Conservation (phyloP, 2,113 vertebrate species). For the Scopus umbretta region DNA sequence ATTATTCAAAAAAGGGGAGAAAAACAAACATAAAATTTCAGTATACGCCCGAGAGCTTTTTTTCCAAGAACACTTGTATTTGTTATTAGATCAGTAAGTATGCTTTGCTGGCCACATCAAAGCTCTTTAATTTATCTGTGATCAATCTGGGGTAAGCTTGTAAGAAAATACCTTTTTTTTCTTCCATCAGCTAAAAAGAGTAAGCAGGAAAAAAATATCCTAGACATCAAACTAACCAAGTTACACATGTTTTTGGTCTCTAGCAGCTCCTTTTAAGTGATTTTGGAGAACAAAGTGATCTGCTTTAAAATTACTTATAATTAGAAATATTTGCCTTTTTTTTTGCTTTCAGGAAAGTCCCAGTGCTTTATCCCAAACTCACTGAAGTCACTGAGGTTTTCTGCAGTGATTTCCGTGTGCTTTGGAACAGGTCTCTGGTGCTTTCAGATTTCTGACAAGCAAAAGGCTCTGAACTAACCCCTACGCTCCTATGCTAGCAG, state of each 20-base stretch:
- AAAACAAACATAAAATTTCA: conserved; percentile 56
- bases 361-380: background rate
- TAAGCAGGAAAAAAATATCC: background rate
- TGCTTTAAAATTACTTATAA: background rate
- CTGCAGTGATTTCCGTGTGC: background rate
- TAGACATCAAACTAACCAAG: background rate
- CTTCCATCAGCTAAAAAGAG: conserved; percentile 20
- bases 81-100: conserved; percentile 55
- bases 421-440: background rate
- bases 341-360: conserved; percentile 28
- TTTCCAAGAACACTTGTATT: conserved; percentile 64
- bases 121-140: conserved; percentile 61
- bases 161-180: conserved; percentile 30
- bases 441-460: background rate
- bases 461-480: background rate
- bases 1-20: conserved; percentile 60
- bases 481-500: background rate
- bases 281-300: background rate
- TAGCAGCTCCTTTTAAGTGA: background rate
- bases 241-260: background rate
- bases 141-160: conserved; percentile 35
- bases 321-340: conserved; percentile 22
- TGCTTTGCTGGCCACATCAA: conserved; percentile 65
- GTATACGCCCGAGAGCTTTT: conserved; percentile 39
- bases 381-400: background rate